Base-by-base conservation (phyloP, 1,140 invertebrate genomes). In the Heliconius himera region DNA sequence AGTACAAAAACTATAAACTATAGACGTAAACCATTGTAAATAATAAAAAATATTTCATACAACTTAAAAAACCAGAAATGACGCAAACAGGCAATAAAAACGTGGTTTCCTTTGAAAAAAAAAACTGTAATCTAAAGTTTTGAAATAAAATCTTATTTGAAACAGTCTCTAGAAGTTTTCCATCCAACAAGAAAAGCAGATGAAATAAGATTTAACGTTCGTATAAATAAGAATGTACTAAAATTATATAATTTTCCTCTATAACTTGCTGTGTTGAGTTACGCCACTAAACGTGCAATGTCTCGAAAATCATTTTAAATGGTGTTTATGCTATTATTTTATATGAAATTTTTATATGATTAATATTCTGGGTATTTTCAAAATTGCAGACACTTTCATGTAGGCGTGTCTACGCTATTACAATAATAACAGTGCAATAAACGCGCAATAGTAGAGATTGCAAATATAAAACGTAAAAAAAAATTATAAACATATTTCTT, bases 111-210 rank as follows among this genome's bases (percentile, higher is more conserved):
- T 66, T 66, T 66, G 56, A 29, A 29, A 66, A 54, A 29, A 66
- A 60, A 60, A 36, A 36, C 3, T 66, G 60, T 66, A 66, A 66
- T 66, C 22, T 66, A 66, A 66, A 66, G 60, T 66, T 66, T 66
- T 26, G 60, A 66, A 66, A 66, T 66, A 66, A 66, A 66, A 66
- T 66, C 3, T 66, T 66, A 66, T 29, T 66, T 66, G 22, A 26
- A 66, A 66, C 22, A 66, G n/a, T 16, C 11, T 29, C 22, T 29
- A 26, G 60, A 66, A 66, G 60, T 26, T 29, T 66, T 66, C 60
- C 60, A 13, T 66, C n/a, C 26, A 66, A 66, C 60, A 26, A 66
- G 22, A 22, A 66, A 66, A 13, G 26, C 60, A 66, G 22, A 66
- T 26, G 26, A 66, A 66, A 66, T 8, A 26, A 66, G 60, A 66